These are phyloP conservation scores for Musca vetustissima DNA, from an alignment of 1,140 invertebrate genomes.

Conservation along the genomic window DNA sequence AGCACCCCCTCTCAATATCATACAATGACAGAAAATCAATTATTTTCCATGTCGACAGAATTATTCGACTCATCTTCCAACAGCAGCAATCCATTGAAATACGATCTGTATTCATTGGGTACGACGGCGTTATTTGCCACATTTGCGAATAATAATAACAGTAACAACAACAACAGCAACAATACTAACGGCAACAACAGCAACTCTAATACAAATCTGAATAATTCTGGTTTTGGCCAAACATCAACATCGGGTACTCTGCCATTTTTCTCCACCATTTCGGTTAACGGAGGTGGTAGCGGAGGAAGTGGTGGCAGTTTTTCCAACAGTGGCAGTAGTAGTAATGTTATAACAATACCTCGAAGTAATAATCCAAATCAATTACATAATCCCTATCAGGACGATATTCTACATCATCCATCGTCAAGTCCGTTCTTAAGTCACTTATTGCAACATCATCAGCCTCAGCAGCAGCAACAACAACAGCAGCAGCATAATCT, in stretches of 20 bases:
- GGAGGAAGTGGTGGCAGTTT: background rate
- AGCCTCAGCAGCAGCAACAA: conserved; percentile 23
- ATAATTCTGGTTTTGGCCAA: background rate
- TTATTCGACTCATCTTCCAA: conserved; percentile 54
- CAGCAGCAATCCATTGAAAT: conserved; percentile 52
- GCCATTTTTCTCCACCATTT: background rate
- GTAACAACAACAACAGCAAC: background rate
- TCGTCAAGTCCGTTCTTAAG: conserved; percentile 32
- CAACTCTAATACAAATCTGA: background rate
- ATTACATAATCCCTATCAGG: conserved; percentile 39
- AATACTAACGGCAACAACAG: too few species aligned
- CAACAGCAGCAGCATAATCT: conserved; percentile 37
- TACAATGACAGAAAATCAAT: conserved; percentile 53
- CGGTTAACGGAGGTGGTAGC: background rate
- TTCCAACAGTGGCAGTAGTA: conserved; percentile 17
- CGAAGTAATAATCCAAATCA: conserved; percentile 51
- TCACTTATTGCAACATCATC: conserved; percentile 30
- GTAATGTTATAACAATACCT: conserved; percentile 52
- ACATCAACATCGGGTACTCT: background rate
- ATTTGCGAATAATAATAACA: conserved; percentile 24
- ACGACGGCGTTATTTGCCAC: conserved; percentile 10
- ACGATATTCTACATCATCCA: conserved; percentile 36
- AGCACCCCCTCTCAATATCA: background rate
- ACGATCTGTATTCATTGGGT: conserved; percentile 46
- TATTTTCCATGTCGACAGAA: conserved; percentile 54